Base-by-base conservation (phyloP, 2,888 invertebrate genomes). In the Monoplex corrugatus region DNA sequence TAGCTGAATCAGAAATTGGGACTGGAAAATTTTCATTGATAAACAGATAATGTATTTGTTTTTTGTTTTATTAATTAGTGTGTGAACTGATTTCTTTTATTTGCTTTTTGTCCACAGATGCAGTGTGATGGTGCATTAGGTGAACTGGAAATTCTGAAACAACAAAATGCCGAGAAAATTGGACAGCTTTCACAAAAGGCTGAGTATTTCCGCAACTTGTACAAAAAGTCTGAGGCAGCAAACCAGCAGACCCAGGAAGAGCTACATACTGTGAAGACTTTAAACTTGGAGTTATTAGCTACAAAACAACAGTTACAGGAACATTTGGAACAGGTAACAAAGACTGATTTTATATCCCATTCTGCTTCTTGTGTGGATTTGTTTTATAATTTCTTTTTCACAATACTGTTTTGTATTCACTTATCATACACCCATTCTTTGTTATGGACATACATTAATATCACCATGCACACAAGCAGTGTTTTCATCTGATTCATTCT, bases 151-250 rank as follows among this genome's bases (percentile, higher is more conserved):
- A 97, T 98, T 93, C 96, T 98, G 93, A 97, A 98, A 94, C 94
- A 98, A 94, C 98, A 98, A 96, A 97, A 98, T 95, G 97, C 97
- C 68, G 98, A 98, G 96, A 97, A 97, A 45, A 97, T 97, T 95
- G 97, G 95, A 97, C 97, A 96, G 97, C 96, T 96, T 16, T 95
- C 96, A 92, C 96, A 97, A 97, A 98, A 98, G 75, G 97, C 98
- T 95, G 98, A 98, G 94, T 98, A 98, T 96, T 98, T 98, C 96
- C 97, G 98, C 91, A 98, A 98, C 90, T 98, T 98, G 96, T 98
- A 98, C 96, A 97, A 98, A 95, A 98, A 98, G 93, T 98, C 98
- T 97, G 97, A 97, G 95, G 98, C 98, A 96, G 96, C 98, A 90
- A 98, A 98, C 97, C 98, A 0, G 97, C 98, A 32, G 43, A 82